Evolutionary conservation across 2,888 invertebrate genomes (phyloP).

Genomic region (Allolobophora icterica): DNA sequence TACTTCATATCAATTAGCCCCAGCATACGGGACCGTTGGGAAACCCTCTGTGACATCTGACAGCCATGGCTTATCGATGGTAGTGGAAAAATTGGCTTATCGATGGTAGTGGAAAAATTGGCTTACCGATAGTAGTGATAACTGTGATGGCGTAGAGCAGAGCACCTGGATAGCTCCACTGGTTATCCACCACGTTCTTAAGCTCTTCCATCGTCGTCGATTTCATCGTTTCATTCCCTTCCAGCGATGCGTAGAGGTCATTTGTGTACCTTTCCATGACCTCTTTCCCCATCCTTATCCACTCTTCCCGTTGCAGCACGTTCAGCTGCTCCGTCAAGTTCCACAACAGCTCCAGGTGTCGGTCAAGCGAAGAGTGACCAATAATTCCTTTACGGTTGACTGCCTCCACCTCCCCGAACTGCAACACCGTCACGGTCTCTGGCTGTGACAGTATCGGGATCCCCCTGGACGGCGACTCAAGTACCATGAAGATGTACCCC

Average conservation of each 20-base stretch:
- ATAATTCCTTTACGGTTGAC: neutral
- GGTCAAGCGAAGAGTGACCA: neutral
- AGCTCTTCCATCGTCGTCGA: neutral
- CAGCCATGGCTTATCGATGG: no score
- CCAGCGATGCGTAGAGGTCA: neutral
- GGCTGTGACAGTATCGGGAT: neutral
- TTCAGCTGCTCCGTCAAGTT: constrained; percentile 21
- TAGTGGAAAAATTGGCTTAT: no score
- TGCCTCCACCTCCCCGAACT: neutral
- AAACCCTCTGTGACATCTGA: no score
- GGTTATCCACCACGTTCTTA: neutral
- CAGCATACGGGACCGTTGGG: no score
- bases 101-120: neutral
- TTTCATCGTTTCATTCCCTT: neutral
- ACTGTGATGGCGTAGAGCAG: constrained; percentile 24
- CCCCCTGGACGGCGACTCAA: neutral
- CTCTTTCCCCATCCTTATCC: neutral
- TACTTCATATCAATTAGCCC: no score
- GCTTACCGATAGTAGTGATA: constrained; percentile 1
- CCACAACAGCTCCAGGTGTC: neutral
- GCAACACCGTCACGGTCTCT: neutral
- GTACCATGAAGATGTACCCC: constrained; percentile 14
- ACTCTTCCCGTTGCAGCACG: neutral
- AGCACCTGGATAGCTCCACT: neutral
- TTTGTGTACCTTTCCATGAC: neutral